A percentile compares a stretch with the other conserved stretches of the same genome.
These are phyloP conservation scores for Ornithoptera priamus DNA, from an alignment of 2,888 invertebrate genomes.

Conservation along the genomic window DNA sequence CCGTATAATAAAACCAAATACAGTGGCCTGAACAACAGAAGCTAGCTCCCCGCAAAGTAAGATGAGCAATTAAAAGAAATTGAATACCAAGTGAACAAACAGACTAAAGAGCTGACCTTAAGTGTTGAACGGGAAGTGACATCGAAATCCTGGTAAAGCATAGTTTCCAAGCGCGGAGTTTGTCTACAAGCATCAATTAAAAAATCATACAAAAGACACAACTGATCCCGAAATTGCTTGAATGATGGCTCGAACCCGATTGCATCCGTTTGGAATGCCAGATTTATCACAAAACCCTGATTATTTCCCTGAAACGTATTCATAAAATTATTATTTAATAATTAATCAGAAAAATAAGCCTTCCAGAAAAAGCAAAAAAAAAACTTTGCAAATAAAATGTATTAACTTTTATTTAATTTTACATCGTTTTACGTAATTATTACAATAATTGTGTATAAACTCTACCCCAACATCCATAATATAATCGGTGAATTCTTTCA, in stretches of 20 bases:
- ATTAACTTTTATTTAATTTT: no score
- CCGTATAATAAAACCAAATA: no score
- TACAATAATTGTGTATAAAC: background rate
- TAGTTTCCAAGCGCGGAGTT: conserved; percentile 89
- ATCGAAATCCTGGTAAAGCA: conserved; percentile 84
- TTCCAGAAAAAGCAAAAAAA: no score
- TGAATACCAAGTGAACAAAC: no score
- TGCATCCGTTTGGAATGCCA: conserved; percentile 80
- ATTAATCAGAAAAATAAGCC: no score
- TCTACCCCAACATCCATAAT: conserved; percentile 87
- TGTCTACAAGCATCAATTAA: conserved; percentile 86
- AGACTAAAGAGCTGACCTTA: conserved; percentile 42
- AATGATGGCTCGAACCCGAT: conserved; percentile 88
- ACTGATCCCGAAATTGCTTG: conserved; percentile 84
- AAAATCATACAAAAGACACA: conserved; percentile 86
- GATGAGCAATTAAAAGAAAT: no score
- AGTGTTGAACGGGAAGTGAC: conserved; percentile 43
- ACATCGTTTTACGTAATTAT: no score
- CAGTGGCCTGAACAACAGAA: no score
- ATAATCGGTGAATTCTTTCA: conserved; percentile 88
- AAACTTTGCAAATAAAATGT: no score
- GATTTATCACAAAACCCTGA: conserved; percentile 84
- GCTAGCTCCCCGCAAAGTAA: no score
- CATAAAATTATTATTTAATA: no score
- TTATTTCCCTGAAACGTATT: conserved; percentile 79